Percentiles rank a stretch among this genome's conserved stretches.
phyloP scores from a whole-genome alignment of 2,888 invertebrate species.

The Bibio marci region DNA sequence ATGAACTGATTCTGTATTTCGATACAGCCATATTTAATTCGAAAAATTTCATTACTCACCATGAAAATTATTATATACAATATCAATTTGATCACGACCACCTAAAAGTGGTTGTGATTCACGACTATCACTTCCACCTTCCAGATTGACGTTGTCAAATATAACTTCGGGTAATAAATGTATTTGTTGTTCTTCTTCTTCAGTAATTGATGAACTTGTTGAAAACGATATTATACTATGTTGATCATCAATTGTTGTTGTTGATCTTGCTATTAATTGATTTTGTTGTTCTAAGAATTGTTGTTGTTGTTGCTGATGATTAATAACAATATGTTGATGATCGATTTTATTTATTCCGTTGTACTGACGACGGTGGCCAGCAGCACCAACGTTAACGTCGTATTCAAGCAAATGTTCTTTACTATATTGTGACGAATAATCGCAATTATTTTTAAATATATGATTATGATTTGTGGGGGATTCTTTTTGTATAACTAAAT shows the following conservation, averaged over 20 bases:
- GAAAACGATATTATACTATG: constrained; percentile 41
- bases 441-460: too few relatives aligned
- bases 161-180: constrained; percentile 67
- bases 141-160: constrained; percentile 63
- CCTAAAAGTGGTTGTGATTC: constrained; percentile 91
- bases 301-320: not conserved
- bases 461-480: too few relatives aligned
- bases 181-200: constrained; percentile 35
- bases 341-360: too few relatives aligned
- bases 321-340: too few relatives aligned
- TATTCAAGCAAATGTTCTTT: too few relatives aligned
- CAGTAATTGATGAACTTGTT: constrained; percentile 30
- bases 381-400: too few relatives aligned
- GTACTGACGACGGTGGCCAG: too few relatives aligned
- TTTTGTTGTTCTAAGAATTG: not conserved
- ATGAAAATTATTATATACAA: constrained; percentile 71
- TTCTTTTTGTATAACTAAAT: too few relatives aligned
- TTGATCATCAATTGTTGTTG: constrained; percentile 31
- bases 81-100: constrained; percentile 54
- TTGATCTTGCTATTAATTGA: constrained; percentile 13
- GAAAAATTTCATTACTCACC: too few relatives aligned
- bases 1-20: too few relatives aligned
- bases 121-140: constrained; percentile 59
- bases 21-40: too few relatives aligned
- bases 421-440: too few relatives aligned